These are phyloP conservation scores for Aphis gossypii DNA, from an alignment of 1,140 invertebrate genomes.

Conservation along the genomic window DNA sequence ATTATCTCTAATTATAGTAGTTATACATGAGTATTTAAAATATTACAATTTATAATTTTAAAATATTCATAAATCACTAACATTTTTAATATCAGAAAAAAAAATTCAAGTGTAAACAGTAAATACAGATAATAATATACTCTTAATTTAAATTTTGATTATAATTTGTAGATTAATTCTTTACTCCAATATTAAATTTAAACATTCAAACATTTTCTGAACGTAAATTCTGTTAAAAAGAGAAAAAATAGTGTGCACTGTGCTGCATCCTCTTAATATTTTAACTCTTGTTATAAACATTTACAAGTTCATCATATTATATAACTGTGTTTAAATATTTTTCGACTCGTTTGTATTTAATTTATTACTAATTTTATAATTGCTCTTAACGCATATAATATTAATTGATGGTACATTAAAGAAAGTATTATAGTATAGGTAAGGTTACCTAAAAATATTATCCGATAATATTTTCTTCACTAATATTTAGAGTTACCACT, in stretches of 20 bases:
- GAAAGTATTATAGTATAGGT: neutral
- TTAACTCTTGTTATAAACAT: too few species aligned
- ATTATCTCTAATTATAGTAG: neutral
- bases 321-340: neutral
- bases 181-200: neutral
- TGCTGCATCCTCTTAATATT: neutral
- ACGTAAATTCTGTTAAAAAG: neutral
- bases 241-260: neutral
- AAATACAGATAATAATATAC: neutral
- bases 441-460: neutral
- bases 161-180: neutral
- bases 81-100: neutral
- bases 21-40: neutral
- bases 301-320: too few species aligned
- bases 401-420: neutral
- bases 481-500: too few species aligned
- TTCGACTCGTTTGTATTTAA: neutral
- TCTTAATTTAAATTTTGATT: neutral
- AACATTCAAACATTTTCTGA: neutral
- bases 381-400: neutral
- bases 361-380: neutral
- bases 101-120: too few species aligned
- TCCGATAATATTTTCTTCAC: neutral
- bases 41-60: neutral
- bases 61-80: neutral